These are phyloP conservation scores for Chloroceryle aenea DNA, from an alignment of 2,113 vertebrate species.

Conservation along the genomic window DNA sequence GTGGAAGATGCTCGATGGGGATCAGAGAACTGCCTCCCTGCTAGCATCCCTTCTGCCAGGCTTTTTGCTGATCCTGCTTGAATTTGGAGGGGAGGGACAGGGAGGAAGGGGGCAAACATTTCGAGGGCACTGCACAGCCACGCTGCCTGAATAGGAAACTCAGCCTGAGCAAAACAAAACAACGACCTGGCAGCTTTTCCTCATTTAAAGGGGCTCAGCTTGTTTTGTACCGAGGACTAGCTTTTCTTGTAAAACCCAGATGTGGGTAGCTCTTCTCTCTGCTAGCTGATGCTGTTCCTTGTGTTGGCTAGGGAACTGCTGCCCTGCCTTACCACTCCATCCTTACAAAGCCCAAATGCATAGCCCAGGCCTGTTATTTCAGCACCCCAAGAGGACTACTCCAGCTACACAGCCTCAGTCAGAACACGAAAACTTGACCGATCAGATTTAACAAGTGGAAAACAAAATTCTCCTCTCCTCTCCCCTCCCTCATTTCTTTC, in stretches of 20 bases:
- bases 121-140: neutral
- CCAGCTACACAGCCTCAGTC: neutral
- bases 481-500: neutral
- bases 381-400: neutral
- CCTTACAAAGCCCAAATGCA: rapidly evolving
- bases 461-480: neutral
- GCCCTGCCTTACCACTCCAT: neutral
- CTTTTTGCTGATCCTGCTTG: neutral
- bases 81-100: neutral
- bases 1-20: neutral
- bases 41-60: neutral
- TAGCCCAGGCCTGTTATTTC: neutral
- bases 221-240: neutral
- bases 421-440: neutral
- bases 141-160: neutral
- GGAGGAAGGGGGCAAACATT: neutral
- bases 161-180: neutral
- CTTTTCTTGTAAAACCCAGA: neutral
- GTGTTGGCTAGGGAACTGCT: neutral
- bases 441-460: neutral
- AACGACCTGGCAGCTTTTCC: neutral
- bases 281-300: neutral
- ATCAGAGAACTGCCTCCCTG: neutral
- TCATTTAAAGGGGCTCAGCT: neutral
- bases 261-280: neutral